These are phyloP conservation scores for Phalacrocorax aristotelis DNA, from an alignment of 2,113 vertebrate genomes.

Conservation along the genomic window DNA sequence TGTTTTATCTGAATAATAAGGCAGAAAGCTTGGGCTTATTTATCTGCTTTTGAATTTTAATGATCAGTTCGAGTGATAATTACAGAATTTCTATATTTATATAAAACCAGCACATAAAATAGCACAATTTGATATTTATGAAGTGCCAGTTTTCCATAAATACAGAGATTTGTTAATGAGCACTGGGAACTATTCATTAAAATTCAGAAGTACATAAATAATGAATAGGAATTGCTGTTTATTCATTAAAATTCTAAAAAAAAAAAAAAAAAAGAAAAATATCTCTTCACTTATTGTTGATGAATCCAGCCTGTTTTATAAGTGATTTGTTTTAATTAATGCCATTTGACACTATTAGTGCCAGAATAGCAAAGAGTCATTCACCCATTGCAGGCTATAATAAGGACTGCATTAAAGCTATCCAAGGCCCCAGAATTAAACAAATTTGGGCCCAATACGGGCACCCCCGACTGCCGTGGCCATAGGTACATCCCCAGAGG, in stretches of 20 bases:
- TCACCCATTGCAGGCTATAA: not conserved
- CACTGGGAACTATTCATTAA: constrained; percentile 74
- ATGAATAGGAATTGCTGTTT: constrained; percentile 71
- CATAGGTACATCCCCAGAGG: fast-evolving
- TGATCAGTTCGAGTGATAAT: constrained; percentile 74
- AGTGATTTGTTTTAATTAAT: constrained; percentile 67
- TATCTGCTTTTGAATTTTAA: constrained; percentile 79
- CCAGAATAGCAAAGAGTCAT: not conserved
- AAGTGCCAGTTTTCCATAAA: constrained; percentile 78
- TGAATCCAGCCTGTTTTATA: constrained; percentile 46
- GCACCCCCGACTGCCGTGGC: not conserved
- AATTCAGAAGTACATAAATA: constrained; percentile 74
- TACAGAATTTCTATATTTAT: constrained; percentile 80
- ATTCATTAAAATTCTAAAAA: constrained; percentile 64
- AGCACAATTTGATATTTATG: constrained; percentile 76
- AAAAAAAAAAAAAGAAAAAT: not conserved
- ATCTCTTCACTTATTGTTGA: constrained; percentile 54
- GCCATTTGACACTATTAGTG: constrained; percentile 48
- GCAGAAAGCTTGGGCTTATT: constrained; percentile 69
- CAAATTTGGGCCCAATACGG: not conserved
- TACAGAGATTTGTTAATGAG: constrained; percentile 77
- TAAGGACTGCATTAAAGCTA: not conserved
- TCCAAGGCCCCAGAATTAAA: not conserved
- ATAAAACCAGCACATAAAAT: constrained; percentile 73
- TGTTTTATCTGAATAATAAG: constrained; percentile 57